Percentiles rank a stretch among this genome's conserved stretches.
These are phyloP conservation scores for Pardosa pseudoannulata DNA, from an alignment of 2,888 invertebrate species.

Conservation along the genomic window DNA sequence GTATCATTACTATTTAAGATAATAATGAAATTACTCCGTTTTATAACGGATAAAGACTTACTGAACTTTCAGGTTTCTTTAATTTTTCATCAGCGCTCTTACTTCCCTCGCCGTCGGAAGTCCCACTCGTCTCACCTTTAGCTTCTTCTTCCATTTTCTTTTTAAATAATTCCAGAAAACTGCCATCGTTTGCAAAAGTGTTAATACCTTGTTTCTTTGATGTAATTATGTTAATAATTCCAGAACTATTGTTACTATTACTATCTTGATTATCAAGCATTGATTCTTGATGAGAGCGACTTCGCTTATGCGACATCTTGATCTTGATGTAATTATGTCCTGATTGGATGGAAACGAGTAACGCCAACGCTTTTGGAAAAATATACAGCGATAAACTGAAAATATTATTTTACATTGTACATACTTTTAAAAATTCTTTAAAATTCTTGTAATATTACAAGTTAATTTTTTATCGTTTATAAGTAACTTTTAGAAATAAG, in stretches of 20 bases:
- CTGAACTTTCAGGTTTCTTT: constrained; percentile 57
- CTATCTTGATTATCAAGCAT: constrained; percentile 46
- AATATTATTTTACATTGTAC: no score
- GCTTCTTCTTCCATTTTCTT: constrained; percentile 72
- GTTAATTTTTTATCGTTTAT: no score
- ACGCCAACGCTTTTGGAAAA: no score
- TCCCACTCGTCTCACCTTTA: constrained; percentile 60
- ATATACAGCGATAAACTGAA: no score
- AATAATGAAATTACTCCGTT: not conserved
- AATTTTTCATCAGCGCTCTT: constrained; percentile 63
- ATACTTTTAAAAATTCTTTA: no score
- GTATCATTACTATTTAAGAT: no score
- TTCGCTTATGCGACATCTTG: constrained; percentile 39
- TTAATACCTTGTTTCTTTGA: constrained; percentile 67
- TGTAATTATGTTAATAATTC: constrained; percentile 68
- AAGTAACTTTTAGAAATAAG: no score
- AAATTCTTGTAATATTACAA: no score
- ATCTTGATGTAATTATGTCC: no score
- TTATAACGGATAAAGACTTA: constrained; percentile 36
- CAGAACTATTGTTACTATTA: constrained; percentile 58
- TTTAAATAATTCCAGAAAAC: constrained; percentile 71
- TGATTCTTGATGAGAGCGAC: constrained; percentile 27
- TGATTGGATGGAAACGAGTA: no score
- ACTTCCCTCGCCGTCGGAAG: constrained; percentile 62
- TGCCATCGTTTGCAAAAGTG: constrained; percentile 73